Evolutionary conservation across 1,140 invertebrate genomes (phyloP), one percentile per base, ranked within the genome.

Genomic region (Eueides isabella): DNA sequence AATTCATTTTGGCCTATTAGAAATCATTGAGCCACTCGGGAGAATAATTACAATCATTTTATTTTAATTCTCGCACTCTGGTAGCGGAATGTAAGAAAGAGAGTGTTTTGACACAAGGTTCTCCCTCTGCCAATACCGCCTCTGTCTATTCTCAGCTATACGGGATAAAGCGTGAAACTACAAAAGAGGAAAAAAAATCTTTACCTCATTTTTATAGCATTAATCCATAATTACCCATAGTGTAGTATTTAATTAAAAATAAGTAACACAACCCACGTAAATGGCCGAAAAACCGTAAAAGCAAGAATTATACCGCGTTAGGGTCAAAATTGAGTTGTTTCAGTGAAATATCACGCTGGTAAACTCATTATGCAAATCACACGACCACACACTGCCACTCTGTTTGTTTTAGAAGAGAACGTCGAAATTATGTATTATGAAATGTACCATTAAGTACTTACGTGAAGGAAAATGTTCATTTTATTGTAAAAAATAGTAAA

Each of bases 311-410:
- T 2, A 44, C 41, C 41, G n/a, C 41, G 41, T 6, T 9, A 55
- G 48, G 48, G 48, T 55, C 48, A 14, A 72, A 72, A 72, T 72
- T 61, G 35, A 72, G 71, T 61, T 67, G 67, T 72, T 67, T 41
- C 23, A 67, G 65, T 61, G 19, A 62, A 72, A 72, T 67, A 72
- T 48, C 61, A 14, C 64, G 35, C 44, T 31, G 63, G 70, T 72
- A 67, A 72, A 33, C 71, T 41, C 55, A 67, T 72, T 72, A 72
- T 72, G 65, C 65, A 72, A 72, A 72, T 67, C 61, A 6, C 23
- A 33, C 23, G 63, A 72, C 48, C 44, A 61, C 64, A 55, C 28
- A 67, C 64, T 33, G 48, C 33, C 31, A 61, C 48, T 19, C 19
- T 72, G 48, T 72, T 61, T 72, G 48, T 67, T 72, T 66, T 72